These are phyloP conservation scores for Plebejus anna DNA, from an alignment of 2,888 invertebrate species.

Conservation along the genomic window DNA sequence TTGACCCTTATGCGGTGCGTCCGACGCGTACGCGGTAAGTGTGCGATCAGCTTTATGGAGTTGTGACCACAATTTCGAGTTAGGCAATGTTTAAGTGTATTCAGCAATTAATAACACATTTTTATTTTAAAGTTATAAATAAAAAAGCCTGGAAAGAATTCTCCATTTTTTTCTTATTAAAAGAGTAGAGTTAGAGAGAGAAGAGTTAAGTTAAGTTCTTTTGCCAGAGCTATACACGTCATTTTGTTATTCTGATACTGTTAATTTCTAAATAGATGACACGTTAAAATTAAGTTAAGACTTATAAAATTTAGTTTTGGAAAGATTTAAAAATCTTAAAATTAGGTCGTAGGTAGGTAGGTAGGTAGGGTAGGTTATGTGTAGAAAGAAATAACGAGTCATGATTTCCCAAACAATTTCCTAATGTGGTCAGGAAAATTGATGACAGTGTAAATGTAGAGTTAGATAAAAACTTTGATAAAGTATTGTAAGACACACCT, in stretches of 20 bases:
- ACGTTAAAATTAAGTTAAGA: no score
- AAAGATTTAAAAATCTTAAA: not conserved
- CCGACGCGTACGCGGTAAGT: no score
- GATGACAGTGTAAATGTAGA: not conserved
- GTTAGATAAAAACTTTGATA: not conserved
- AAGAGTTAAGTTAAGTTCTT: no score
- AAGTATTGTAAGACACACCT: not conserved
- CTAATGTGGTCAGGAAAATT: not conserved
- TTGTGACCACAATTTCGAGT: conserved; percentile 6
- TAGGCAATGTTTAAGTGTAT: conserved; percentile 13
- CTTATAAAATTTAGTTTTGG: not conserved
- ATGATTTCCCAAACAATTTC: not conserved
- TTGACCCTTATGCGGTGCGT: no score
- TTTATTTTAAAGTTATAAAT: not conserved
- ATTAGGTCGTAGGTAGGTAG: no score
- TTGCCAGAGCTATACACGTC: no score
- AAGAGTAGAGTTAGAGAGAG: no score
- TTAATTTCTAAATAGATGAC: no score
- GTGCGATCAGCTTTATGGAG: not conserved
- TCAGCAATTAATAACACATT: not conserved
- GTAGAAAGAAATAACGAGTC: not conserved
- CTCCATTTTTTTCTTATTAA: not conserved
- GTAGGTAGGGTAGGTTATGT: no score
- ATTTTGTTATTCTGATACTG: no score
- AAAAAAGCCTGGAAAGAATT: not conserved